Evolutionary conservation across 2,113 vertebrate genomes (phyloP), one percentile per base, ranked within the genome.

Genomic region (Ophthalmolycus amberensis): DNA sequence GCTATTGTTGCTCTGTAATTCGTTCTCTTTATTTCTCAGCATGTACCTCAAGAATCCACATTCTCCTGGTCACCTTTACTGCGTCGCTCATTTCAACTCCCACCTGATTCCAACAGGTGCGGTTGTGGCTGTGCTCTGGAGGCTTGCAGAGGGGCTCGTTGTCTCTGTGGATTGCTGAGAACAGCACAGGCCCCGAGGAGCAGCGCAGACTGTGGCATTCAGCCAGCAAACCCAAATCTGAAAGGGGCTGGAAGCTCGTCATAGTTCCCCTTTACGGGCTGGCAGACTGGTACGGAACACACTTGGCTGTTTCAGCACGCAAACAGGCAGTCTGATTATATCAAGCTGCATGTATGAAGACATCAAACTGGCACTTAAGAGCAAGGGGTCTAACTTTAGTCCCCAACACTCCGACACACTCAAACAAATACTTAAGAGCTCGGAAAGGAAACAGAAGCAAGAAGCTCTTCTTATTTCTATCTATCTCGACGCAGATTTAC

Each of bases 111-210:
- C 83, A 83, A 56, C 91, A 99, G 98, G 95, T 99, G 50, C 95
- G 95, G 29, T 96, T 99, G 94, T 96, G 96, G 76, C 94, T 97
- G 89, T 97, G 98, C 77, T 92, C 95, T 67, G 95, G 82, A 0
- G 97, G 96, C 50, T 79, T 84, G 27, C 92, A 97, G 80, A 94
- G 89, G 78, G 96, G 96, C 89, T 95, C 95, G 1, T 82, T 99
- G 29, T 98, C 97, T 54, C 85, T 99, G 86, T 91, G 95, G 93
- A 86, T 98, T 62, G 85, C 96, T 1, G 96, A 99, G 86, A 99
- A 99, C 92, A 96, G 95, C 82, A 99, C 97, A 0, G 97, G 97
- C 16, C 96, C 95, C 0, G 96, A 96, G 6, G 95, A 96, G 40
- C 95, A 93, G 80, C 91, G 85, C 71, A 92, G 34, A 0, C 91